Base-by-base conservation (phyloP, 2,888 invertebrate species). In the Leptinotarsa tumamoca region DNA sequence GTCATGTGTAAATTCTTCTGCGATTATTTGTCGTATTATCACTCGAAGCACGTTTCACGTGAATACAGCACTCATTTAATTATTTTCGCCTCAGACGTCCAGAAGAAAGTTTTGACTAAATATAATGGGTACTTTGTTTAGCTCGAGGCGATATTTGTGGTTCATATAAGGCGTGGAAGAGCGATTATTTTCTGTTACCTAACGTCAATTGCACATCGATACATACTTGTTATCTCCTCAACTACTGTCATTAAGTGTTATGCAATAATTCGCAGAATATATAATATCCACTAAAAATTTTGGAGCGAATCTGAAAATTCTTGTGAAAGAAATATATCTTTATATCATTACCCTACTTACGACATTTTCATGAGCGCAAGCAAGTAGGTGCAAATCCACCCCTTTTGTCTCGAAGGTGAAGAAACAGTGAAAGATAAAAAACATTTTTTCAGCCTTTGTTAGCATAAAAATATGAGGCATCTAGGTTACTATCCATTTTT, bases 1-100 rank as follows among this genome's bases (percentile, higher is more conserved):
- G 69, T 18, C 61, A 70, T 66, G 69, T 27, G 27, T 49, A n/a
- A 50, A 66, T 66, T 68, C 63, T 63, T 13, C 63, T 10, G 33
- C 33, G 5, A 63, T 63, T 63, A 63, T 63, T 27, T 63, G 43
- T 33, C 63, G 63, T 63, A 63, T 63, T 63, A n/a, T 63, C 43
- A 63, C 33, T 33, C 63, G 3, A 43, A 27, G 63, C 63, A 43
- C 63, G 63, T 63, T 43, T 13, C n/a, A 18, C 63, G 33, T 18
- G 33, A 58, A 58, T 21, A 63, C 63, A 33, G 33, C 33, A 63
- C 15, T 43, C 27, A n/a, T 63, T 63, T 18, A 63, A 43, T 43
- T 63, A 63, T 63, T 43, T 43, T 63, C 43, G 43, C n/a, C 43
- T 63, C 63, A 63, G 63, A 61, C 61, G 27, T 27, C 27, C 43